A percentile compares a stretch with the other conserved stretches of the same genome.
Evolutionary conservation across 2,797 vertebrate species (phyloP).

Genomic region (Gymnoscopelus microlampas): DNA sequence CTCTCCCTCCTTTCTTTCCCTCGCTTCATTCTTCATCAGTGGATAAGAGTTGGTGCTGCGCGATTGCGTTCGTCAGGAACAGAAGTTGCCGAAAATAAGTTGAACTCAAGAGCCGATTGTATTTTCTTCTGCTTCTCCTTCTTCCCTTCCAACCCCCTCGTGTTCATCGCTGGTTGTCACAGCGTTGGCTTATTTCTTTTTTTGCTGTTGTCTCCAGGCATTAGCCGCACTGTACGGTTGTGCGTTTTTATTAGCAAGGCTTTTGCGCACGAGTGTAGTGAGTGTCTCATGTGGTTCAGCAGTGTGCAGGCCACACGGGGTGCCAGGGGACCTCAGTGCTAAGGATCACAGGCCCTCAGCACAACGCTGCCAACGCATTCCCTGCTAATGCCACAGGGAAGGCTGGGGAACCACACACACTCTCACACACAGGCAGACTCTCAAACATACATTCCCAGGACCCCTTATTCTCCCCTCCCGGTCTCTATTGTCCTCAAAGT

Average conservation of each 20-base stretch:
- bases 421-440: no score
- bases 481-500: slow-evolving; percentile 75
- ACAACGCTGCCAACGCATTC: slow-evolving; percentile 62
- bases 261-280: slow-evolving; percentile 68
- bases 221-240: slow-evolving; percentile 35
- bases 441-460: no score
- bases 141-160: slow-evolving; percentile 10
- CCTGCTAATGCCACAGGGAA: slow-evolving; percentile 73
- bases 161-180: slow-evolving; percentile 36
- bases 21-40: slow-evolving; percentile 10
- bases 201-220: slow-evolving; percentile 59
- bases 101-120: slow-evolving; percentile 45
- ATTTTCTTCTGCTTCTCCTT: not conserved
- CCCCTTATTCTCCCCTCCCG: slow-evolving; percentile 56
- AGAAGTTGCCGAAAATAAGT: slow-evolving; percentile 51
- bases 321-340: slow-evolving; percentile 76
- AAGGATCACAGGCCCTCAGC: slow-evolving; percentile 77
- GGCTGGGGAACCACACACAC: slow-evolving; percentile 47
- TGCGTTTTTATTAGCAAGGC: slow-evolving; percentile 63
- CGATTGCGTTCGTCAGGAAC: slow-evolving; percentile 47
- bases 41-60: slow-evolving; percentile 25
- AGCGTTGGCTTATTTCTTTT: slow-evolving; percentile 37
- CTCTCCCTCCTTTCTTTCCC: slow-evolving; percentile 20
- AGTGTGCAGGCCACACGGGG: slow-evolving; percentile 69
- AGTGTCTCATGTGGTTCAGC: slow-evolving; percentile 67